A percentile compares a stretch with the other conserved stretches of the same genome.
phyloP scores from a whole-genome alignment of 2,113 vertebrate species.

The Hippocampus barbouri region DNA sequence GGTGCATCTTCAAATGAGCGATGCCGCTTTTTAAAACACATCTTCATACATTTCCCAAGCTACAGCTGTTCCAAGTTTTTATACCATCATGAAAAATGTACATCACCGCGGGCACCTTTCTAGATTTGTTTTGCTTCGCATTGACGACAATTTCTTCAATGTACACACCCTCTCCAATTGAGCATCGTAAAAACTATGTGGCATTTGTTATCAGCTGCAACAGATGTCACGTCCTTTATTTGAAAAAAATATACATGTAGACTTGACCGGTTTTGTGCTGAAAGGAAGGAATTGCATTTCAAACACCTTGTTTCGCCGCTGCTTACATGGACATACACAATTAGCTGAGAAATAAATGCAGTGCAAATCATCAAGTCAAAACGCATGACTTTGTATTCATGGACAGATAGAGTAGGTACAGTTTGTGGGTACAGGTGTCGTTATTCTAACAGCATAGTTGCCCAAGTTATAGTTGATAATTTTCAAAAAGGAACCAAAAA shows the following conservation, averaged over 20 bases:
- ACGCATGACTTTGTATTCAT: no score
- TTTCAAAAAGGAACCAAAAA: no score
- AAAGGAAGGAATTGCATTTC: conserved; percentile 18
- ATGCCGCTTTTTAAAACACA: background rate
- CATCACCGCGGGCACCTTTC: background rate
- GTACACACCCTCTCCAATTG: background rate
- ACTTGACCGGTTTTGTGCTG: conserved; percentile 43
- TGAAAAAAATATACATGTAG: conserved; percentile 39
- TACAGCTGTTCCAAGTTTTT: background rate
- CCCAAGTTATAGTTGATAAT: no score
- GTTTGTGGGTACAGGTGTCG: no score
- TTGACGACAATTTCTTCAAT: conserved; percentile 29
- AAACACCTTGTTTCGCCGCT: conserved; percentile 12
- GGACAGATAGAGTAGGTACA: no score
- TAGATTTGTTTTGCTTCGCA: conserved; percentile 1
- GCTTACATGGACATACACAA: background rate
- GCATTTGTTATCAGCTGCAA: conserved; percentile 28
- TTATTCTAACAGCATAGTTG: no score
- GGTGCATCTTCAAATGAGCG: background rate
- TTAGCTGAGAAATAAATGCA: no score
- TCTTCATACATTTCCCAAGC: background rate
- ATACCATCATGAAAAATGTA: background rate
- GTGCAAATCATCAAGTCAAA: no score
- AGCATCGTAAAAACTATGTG: conserved; percentile 23
- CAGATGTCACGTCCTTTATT: conserved; percentile 45